phyloP scores from a whole-genome alignment of 2,797 vertebrate species.

The Furcifer pardalis region DNA sequence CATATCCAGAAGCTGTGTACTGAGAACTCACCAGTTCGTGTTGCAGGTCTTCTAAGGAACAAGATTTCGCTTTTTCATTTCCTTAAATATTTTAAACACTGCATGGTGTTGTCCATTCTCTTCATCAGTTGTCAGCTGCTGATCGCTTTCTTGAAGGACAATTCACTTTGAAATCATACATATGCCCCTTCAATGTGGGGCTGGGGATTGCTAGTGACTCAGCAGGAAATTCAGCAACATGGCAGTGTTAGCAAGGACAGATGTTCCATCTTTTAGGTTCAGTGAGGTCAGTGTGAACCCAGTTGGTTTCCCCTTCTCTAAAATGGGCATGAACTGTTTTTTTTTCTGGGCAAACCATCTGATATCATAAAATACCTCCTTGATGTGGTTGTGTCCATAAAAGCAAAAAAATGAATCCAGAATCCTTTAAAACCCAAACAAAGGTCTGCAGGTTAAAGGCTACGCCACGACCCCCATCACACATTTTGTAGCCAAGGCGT shows the following conservation, averaged over 20 bases:
- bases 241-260: too few species aligned
- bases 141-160: neutral
- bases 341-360: neutral
- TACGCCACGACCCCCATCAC: neutral
- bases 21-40: too few species aligned
- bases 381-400: neutral
- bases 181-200: neutral
- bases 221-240: neutral
- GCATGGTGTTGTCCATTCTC: neutral
- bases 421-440: neutral
- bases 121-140: neutral
- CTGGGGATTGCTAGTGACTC: neutral
- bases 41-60: too few species aligned
- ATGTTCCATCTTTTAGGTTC: too few species aligned
- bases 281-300: too few species aligned
- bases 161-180: neutral
- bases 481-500: conserved; percentile 3
- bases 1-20: neutral
- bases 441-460: conserved; percentile 8
- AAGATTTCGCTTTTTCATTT: too few species aligned
- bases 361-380: neutral
- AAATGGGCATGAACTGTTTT: neutral
- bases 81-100: neutral
- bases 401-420: neutral
- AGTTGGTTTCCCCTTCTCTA: too few species aligned